These are phyloP conservation scores for Scaptomyza graminum DNA, from an alignment of 1,140 invertebrate species.

Conservation along the genomic window DNA sequence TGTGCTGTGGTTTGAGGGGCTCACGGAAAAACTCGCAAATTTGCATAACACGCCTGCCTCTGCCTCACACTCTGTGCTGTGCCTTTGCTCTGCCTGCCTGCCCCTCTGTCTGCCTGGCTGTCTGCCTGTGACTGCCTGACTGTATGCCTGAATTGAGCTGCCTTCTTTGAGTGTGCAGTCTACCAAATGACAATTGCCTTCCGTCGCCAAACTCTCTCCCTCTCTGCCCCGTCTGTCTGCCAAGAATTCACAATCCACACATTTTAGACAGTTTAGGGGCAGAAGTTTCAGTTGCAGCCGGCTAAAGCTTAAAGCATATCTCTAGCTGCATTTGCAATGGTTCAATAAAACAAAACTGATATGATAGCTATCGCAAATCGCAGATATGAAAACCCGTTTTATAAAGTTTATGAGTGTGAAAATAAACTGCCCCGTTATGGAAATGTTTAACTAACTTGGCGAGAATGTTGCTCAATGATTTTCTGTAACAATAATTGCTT, in stretches of 20 bases:
- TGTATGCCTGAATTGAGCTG: conserved; percentile 13
- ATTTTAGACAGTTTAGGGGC: neutral
- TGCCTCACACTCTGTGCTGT: neutral
- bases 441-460: neutral
- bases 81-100: too few species aligned
- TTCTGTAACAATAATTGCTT: neutral
- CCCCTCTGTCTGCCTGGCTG: neutral
- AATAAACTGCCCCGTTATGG: too few species aligned
- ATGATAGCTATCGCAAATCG: neutral
- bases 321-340: too few species aligned
- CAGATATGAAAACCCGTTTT: neutral
- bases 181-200: conserved; percentile 29
- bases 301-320: conserved; percentile 4
- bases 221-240: neutral
- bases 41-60: conserved; percentile 61
- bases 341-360: conserved; percentile 16
- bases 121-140: too few species aligned
- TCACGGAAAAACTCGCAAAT: conserved; percentile 52
- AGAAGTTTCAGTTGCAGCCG: neutral
- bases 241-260: conserved; percentile 3
- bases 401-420: neutral
- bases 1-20: neutral
- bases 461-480: too few species aligned
- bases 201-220: too few species aligned
- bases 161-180: conserved; percentile 11